Evolutionary conservation across 2,888 invertebrate genomes (phyloP), one percentile per base, ranked within the genome.

Genomic region (Eugnorisma glareosa): DNA sequence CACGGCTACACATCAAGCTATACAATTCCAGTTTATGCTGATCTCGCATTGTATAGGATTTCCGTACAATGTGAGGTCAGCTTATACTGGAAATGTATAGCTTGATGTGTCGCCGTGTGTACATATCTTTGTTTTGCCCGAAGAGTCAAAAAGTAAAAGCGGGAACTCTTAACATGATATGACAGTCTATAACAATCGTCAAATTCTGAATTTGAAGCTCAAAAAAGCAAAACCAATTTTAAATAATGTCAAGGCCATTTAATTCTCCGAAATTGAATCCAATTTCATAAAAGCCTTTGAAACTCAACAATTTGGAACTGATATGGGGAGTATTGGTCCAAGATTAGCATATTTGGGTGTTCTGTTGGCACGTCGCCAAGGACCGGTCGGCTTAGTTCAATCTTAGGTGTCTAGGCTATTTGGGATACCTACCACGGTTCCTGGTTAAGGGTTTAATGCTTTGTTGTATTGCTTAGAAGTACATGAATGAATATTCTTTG

Each of bases 231-330:
- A 75, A 79, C 13, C 69, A 43, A 54, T 48, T 68, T 51, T 24
- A 4, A 24, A 74, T 51, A 35, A 51, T 28, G 10, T 10, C 61
- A 74, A 54, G 51, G 51, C 43, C 75, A 72, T 61, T 37, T 75
- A 37, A 24, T 59, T 43, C 61, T 35, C 15, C 7, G 1, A 37
- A 28, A 13, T 57, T 11, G 28, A 28, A 57, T 57, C 1, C 15
- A 66, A 77, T 78, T 77, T 66, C 28, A 77, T 66, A 43, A 77
- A 66, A 83, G 35, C 77, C 77, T 57, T 82, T 7, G 63, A 3
- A 40, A 66, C 48, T 11, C 40, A 57, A 57, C 64, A 64, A 66
- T 78, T 78, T 83, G 64, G 40, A 82, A 28, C 40, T 73, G 64
- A 69, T 79, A 72, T 72, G 51, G 35, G n/a, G 51, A 54, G 61